Evolutionary conservation across 2,797 vertebrate species (phyloP), one percentile per base, ranked within the genome.

Genomic region (Adelosebastes latens): DNA sequence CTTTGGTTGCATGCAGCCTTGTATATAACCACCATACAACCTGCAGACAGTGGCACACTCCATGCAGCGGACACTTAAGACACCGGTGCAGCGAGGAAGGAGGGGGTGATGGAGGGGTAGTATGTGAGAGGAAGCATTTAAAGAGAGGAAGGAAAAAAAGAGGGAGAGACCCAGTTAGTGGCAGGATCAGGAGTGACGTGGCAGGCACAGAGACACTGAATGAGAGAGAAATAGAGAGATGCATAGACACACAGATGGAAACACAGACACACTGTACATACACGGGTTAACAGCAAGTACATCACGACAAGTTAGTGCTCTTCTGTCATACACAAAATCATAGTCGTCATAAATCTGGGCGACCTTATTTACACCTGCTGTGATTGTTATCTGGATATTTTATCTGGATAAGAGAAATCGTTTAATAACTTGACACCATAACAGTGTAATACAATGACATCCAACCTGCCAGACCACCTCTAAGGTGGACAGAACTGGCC

Each of bases 121-220:
- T 32, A 77, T 65, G 82, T 71, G 72, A 82, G 61, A 75, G 49
- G 83, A 53, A 81, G 87, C 72, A 59, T 86, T 90, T 82, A 68
- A 73, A 84, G 75, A 69, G 75, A 77, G 84, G 65, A 16, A 83
- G 71, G 89, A 82, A 73, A 83, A 73, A 83, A 82, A 91, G 80
- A 93, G 86, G 87, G 84, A 92, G 91, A 93, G 86, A 94, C 85
- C 83, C 81, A 72, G 89, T 95, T 92, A 94, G 93, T 92, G 84
- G 90, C 88, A 85, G 91, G 88, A 89, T 90, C 88, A 80, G 88
- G 82, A 87, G 85, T 91, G 93, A 91, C 75, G 72, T 87, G 86
- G 89, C 88, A 92, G 91, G 88, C 80, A 93, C 83, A 93, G 66
- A 93, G 78, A 92, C 83, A 90, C 88, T 89, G 88, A 85, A 69